Conservation (phyloP, 2,888 invertebrate genomes). For the Drosophila atripex region DNA sequence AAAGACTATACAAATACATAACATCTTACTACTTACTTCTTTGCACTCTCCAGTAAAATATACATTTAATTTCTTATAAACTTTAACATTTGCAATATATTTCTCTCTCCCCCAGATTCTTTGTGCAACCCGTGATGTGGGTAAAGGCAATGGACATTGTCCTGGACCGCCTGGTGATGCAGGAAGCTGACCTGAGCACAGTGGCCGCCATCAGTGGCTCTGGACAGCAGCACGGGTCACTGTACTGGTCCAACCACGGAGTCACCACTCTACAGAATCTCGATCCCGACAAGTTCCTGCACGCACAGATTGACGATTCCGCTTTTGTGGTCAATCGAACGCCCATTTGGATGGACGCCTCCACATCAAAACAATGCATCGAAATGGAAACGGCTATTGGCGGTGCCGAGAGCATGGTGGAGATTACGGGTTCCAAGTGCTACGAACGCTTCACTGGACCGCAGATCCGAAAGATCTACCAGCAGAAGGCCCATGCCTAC, state of each 20-base stretch:
- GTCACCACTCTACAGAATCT: conserved; percentile 87
- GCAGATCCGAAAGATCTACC: conserved; percentile 95
- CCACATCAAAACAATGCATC: conserved; percentile 82
- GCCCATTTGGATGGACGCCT: conserved; percentile 98
- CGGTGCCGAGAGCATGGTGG: conserved; percentile 84
- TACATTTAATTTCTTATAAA: too few species aligned
- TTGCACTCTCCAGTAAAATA: background rate
- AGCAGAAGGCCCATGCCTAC: conserved; percentile 88
- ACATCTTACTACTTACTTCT: too few species aligned
- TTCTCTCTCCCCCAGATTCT: conserved; percentile 86
- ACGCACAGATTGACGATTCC: conserved; percentile 90
- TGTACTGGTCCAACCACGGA: conserved; percentile 95
- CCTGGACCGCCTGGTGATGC: conserved; percentile 91
- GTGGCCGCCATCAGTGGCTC: conserved; percentile 95
- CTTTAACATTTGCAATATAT: too few species aligned
- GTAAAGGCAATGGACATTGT: conserved; percentile 97
- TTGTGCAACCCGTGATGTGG: conserved; percentile 96
- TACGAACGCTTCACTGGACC: conserved; percentile 91
- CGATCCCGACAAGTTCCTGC: conserved; percentile 90
- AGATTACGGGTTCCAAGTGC: conserved; percentile 83
- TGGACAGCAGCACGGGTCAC: conserved; percentile 99
- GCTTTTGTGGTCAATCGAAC: conserved; percentile 92
- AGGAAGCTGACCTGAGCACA: conserved; percentile 92
- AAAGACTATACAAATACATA: too few species aligned
- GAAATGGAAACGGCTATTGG: conserved; percentile 92